Conservation (phyloP, 2,888 invertebrate genomes). For the Vannuccia rotundouncinata region DNA sequence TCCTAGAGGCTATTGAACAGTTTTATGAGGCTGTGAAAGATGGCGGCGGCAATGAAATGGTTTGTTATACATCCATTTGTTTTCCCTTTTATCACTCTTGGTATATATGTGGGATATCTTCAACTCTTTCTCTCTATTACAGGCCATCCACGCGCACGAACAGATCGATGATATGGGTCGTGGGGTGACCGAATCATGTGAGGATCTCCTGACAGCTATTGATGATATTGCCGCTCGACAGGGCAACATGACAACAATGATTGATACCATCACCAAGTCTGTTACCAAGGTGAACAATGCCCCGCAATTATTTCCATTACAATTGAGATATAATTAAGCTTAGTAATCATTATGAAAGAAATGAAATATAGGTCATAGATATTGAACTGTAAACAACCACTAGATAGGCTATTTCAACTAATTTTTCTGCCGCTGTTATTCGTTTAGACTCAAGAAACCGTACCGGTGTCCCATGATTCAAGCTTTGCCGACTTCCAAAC, state of each 20-base stretch:
- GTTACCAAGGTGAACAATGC: conserved; percentile 61
- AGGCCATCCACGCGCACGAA: conserved; percentile 70
- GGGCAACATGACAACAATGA: conserved; percentile 78
- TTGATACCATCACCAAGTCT: conserved; percentile 83
- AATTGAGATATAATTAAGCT: no score
- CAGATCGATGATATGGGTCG: conserved; percentile 67
- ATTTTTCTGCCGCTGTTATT: no score
- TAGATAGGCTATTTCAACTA: no score
- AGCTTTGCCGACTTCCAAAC: conserved; percentile 90
- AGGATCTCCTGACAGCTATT: conserved; percentile 69
- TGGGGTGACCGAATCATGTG: conserved; percentile 70
- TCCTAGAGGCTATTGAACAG: conserved; percentile 82
- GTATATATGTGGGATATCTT: no score
- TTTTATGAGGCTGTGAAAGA: conserved; percentile 76
- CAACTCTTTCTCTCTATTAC: conserved; percentile 43
- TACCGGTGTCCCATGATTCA: conserved; percentile 35
- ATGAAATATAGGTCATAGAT: no score
- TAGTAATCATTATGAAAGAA: no score
- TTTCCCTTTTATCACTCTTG: neutral
- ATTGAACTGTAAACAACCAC: no score
- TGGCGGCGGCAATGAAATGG: conserved; percentile 84
- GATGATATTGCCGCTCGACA: conserved; percentile 69
- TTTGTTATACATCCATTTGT: conserved; percentile 47
- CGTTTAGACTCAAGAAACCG: neutral
- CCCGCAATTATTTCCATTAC: no score